Evolutionary conservation across 2,797 vertebrate species (phyloP).

Genomic region (Vultur gryphus): DNA sequence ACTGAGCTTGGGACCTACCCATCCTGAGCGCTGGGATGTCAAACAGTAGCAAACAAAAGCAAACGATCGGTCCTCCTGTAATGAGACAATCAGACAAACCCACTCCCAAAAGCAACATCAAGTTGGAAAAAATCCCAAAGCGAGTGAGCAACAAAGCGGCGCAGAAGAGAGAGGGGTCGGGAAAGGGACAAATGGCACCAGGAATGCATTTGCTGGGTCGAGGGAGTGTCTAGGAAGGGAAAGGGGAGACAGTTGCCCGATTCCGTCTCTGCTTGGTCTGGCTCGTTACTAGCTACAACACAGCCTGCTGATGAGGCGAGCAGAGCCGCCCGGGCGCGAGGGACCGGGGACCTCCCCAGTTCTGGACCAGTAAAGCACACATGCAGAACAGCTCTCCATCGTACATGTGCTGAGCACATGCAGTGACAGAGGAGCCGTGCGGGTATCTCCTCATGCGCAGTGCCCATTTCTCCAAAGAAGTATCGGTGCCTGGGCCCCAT

Average conservation of each 20-base stretch:
- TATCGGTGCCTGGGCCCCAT: accelerated
- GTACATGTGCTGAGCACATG: too few relatives aligned
- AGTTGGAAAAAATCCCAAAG: not conserved
- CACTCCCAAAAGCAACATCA: not conserved
- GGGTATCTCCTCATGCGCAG: accelerated
- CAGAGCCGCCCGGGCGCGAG: not conserved
- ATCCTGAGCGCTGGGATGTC: not conserved
- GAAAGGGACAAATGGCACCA: not conserved
- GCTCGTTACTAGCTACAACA: not conserved
- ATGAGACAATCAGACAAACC: not conserved
- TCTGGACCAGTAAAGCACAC: not conserved
- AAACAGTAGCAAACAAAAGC: not conserved
- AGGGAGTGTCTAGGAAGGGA: not conserved
- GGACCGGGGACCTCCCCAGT: not conserved
- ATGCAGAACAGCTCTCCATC: too few relatives aligned
- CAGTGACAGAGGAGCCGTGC: not conserved
- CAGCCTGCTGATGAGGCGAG: not conserved
- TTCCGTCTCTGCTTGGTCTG: not conserved
- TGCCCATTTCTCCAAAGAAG: not conserved
- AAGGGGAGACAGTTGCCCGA: not conserved
- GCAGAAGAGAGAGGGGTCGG: accelerated
- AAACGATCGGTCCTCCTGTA: not conserved
- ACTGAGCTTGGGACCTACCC: not conserved
- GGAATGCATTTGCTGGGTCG: not conserved
- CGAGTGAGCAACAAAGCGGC: not conserved